Evolutionary conservation across 2,797 vertebrate genomes (phyloP), one percentile per base, ranked within the genome.

Genomic region (Poecilia velifera): DNA sequence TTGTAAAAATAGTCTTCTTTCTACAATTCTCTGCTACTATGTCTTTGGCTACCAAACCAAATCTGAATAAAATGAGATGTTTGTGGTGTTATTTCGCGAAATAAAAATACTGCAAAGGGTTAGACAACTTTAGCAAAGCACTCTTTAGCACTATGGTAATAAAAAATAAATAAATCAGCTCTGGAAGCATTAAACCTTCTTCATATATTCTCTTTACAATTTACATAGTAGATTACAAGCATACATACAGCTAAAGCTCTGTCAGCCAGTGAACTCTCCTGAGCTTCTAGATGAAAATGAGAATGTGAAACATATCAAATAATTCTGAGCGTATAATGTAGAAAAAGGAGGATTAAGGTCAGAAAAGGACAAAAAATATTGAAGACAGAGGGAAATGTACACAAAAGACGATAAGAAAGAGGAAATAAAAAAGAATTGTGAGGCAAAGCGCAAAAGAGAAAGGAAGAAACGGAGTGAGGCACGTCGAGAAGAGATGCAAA

Each of bases 401-500:
- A 73, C 20, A 84, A 89, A 87, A 77, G 78, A 82, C 20, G 72
- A 83, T 39, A 82, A 76, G 73, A 85, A 76, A 72, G 78, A 84
- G 68, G 20, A 80, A 84, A 79, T 75, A 64, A 76, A 82, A 76
- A 80, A 73, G 72, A 90, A 77, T 31, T 46, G 72, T 79, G 78
- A 82, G 53, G 73, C 16, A 74, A 66, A 68, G 49, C 18, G 76
- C 18, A 73, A 12, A 73, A 12, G 62, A 1, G 53, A 22, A 73
- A 57, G 34, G 82, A 18, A 68, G 28, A 55, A 49, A 47, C 36
- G 43, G 55, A 41, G 39, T 68, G 51, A 76, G 57, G 76, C 59
- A 78, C 20, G 39, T 36, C 70, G 53, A 84, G 78, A 78, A 45
- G 68, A 76, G 83, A 90, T 80, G 81, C 79, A 88, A 84, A 86